Percentiles rank a stretch among this genome's conserved stretches.
Conservation (phyloP, 2,797 vertebrate genomes). For the Babyrousa celebensis region DNA sequence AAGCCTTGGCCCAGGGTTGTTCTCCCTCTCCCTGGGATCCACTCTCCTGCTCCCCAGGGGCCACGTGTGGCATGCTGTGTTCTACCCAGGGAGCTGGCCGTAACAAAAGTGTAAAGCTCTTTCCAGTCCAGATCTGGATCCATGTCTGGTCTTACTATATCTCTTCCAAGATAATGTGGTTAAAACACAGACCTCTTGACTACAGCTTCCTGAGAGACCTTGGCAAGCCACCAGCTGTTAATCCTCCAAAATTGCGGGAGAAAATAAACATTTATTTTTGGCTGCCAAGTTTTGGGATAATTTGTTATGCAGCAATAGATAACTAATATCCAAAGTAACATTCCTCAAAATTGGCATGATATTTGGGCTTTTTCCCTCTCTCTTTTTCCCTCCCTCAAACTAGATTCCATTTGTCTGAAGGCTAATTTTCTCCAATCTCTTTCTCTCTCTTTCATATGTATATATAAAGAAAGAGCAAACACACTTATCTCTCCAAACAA, state of each 20-base stretch:
- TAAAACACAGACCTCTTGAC: neutral
- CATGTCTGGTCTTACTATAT: neutral
- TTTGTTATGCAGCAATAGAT: constrained; percentile 42
- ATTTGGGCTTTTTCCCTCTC: neutral
- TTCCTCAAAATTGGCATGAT: constrained; percentile 39
- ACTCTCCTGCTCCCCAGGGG: neutral
- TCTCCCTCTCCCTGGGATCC: neutral
- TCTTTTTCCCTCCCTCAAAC: neutral
- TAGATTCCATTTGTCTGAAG: neutral
- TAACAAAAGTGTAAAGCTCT: too few species aligned
- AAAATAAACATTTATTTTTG: neutral
- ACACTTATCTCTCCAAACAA: neutral
- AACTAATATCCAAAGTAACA: constrained; percentile 3
- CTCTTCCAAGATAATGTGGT: too few species aligned
- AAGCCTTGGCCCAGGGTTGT: accelerated
- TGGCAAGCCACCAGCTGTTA: neutral
- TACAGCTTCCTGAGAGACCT: neutral
- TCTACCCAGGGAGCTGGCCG: neutral
- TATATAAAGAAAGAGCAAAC: neutral
- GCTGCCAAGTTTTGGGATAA: neutral
- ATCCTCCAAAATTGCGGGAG: neutral
- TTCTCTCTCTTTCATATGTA: neutral
- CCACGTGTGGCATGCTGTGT: accelerated
- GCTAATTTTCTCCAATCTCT: neutral
- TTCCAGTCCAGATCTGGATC: neutral